A percentile compares a stretch with the other conserved stretches of the same genome.
phyloP scores from a whole-genome alignment of 1,140 invertebrate species.

The Yoshiicerus persimilis region DNA sequence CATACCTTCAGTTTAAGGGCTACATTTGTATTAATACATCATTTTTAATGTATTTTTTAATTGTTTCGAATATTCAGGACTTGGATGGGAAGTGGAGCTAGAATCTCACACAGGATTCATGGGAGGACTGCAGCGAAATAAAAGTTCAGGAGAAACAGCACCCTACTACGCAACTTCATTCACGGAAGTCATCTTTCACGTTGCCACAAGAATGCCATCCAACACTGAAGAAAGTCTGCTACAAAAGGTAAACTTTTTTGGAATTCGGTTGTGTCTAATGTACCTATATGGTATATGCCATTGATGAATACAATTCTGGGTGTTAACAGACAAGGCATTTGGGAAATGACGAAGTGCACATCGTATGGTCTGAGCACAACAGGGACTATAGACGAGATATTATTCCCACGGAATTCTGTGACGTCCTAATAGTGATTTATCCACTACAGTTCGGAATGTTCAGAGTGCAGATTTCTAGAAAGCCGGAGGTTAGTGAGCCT shows the following conservation, averaged over 20 bases:
- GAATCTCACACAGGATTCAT: conserved; percentile 94
- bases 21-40: too few relatives aligned
- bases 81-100: conserved; percentile 64
- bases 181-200: conserved; percentile 80
- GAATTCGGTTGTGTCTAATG: too few relatives aligned
- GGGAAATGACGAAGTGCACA: conserved; percentile 98
- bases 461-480: conserved; percentile 79
- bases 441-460: conserved; percentile 79
- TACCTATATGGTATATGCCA: conserved; percentile 82
- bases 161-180: conserved; percentile 96
- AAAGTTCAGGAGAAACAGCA: conserved; percentile 85
- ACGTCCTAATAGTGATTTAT: conserved; percentile 97
- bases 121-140: conserved; percentile 89
- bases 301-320: too few relatives aligned
- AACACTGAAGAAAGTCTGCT: conserved; percentile 79
- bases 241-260: conserved; percentile 64
- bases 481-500: conserved; percentile 70
- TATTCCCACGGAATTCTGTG: conserved; percentile 98
- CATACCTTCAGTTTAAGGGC: too few relatives aligned
- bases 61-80: conserved; percentile 66
- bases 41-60: not conserved
- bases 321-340: conserved; percentile 77
- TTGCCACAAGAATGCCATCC: conserved; percentile 95
- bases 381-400: conserved; percentile 94
- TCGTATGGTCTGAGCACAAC: conserved; percentile 97